phyloP scores from a whole-genome alignment of 1,140 invertebrate species.

The Mercenaria mercenaria region DNA sequence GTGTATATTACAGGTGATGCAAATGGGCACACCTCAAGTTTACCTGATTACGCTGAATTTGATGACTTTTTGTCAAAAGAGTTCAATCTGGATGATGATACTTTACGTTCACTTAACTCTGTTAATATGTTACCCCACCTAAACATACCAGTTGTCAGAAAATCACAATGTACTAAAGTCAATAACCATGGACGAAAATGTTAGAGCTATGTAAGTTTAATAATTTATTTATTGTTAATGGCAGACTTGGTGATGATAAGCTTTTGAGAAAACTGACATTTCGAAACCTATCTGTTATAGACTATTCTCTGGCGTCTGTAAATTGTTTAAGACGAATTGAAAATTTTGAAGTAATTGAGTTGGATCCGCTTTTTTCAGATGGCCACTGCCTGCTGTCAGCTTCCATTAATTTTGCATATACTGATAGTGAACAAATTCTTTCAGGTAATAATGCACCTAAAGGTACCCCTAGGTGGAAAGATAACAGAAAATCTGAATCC shows the following conservation, averaged over 20 bases:
- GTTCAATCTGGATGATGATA: background rate
- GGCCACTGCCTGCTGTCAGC: background rate
- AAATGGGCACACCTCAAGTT: no score
- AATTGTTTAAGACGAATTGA: background rate
- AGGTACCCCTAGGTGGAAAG: background rate
- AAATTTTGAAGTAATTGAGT: background rate
- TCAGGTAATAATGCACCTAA: background rate
- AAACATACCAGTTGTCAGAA: background rate
- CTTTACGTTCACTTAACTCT: background rate
- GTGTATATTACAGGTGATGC: no score
- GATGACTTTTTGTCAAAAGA: background rate
- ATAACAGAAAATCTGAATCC: background rate
- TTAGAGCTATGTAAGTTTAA: background rate
- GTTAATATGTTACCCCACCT: background rate
- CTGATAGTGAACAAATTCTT: background rate
- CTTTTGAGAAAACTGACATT: background rate
- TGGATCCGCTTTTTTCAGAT: background rate
- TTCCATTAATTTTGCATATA: no score
- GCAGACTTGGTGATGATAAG: slow-evolving; percentile 36
- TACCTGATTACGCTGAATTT: background rate
- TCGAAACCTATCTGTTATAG: background rate
- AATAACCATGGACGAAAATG: background rate
- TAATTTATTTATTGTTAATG: slow-evolving; percentile 8
- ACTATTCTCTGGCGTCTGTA: background rate
- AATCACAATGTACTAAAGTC: background rate